phyloP scores from a whole-genome alignment of 2,888 invertebrate species.

The Eupithecia centaureata region DNA sequence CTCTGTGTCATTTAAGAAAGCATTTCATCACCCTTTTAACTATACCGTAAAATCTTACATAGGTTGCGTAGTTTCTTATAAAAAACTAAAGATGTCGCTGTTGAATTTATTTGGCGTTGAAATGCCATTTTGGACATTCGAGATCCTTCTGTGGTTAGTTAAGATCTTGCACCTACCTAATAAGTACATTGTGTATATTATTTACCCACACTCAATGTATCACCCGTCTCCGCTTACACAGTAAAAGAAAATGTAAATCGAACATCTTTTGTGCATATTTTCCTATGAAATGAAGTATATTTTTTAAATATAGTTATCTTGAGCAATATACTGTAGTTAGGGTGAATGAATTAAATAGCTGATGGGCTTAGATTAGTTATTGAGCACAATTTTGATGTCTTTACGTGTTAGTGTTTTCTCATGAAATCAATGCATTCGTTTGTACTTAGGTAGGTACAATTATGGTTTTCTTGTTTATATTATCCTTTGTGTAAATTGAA shows the following conservation, averaged over 20 bases:
- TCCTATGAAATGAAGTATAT: conserved; percentile 72
- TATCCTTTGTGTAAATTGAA: conserved; percentile 1
- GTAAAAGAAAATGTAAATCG: conserved; percentile 46
- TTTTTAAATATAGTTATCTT: conserved; percentile 68
- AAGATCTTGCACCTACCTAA: conserved; percentile 24
- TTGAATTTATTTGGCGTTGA: too few relatives aligned
- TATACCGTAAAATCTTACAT: too few relatives aligned
- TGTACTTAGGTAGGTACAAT: not conserved
- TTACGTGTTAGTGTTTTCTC: conserved; percentile 50
- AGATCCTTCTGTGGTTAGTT: conserved; percentile 11
- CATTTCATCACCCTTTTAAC: too few relatives aligned
- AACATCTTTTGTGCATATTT: conserved; percentile 66
- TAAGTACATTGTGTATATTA: not conserved
- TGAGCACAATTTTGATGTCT: conserved; percentile 55
- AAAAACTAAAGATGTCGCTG: too few relatives aligned
- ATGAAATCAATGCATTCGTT: conserved; percentile 12
- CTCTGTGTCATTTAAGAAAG: too few relatives aligned
- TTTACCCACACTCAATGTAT: conserved; percentile 15
- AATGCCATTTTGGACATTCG: too few relatives aligned
- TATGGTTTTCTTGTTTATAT: conserved; percentile 4
- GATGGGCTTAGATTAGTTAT: conserved; percentile 42
- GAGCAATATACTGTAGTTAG: conserved; percentile 66
- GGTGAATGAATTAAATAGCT: conserved; percentile 57
- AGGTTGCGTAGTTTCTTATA: too few relatives aligned
- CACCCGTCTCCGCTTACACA: conserved; percentile 59